Base-by-base conservation (phyloP, 2,888 invertebrate species). In the Conus canariensis region DNA sequence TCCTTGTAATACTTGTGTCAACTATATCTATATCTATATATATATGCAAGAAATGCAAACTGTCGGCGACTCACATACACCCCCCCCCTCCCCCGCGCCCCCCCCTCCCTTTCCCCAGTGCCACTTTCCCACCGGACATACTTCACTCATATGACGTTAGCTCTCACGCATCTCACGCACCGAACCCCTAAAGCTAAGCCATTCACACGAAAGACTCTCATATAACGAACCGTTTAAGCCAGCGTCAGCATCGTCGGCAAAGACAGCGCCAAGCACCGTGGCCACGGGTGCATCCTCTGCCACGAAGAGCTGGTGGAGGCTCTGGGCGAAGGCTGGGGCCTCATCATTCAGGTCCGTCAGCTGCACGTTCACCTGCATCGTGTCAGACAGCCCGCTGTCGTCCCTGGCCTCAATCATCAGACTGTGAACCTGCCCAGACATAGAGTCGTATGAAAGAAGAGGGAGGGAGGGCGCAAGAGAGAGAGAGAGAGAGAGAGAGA, bases 321-420 rank as follows among this genome's bases (percentile, higher is more conserved):
- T 87, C 0, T 92, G 70, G 19, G 86, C 64, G 88, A 94, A 94
- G 58, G 85, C 87, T 12, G 94, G 94, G 25, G 64, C 70, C 80
- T 94, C 92, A 89, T 94, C 94, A 90, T 94, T 94, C 16, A 92
- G 92, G 91, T 94, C 94, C 90, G 91, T 70, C 87, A 93, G 90
- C 10, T n/a, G 83, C 10, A 94, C 90, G 60, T 91, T 91, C 58
- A 94, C 89, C n/a, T 92, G 93, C 88, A 92, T 92, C 14, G 80
- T 80, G 45, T 19, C 83, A 3, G 30, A 67, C 83, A 67, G 45
- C 5, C 92, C 92, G 6, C 91, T 91, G 5, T 93, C 93, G 85
- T 94, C 94, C 77, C 91, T 91, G 0, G 93, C 93, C 85, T 92
- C 90, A 8, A 94, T 91, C 4, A 90, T 90, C 4, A 94, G 88